These are phyloP conservation scores for Cheilosia variabilis DNA, from an alignment of 2,888 invertebrate species.

Conservation along the genomic window DNA sequence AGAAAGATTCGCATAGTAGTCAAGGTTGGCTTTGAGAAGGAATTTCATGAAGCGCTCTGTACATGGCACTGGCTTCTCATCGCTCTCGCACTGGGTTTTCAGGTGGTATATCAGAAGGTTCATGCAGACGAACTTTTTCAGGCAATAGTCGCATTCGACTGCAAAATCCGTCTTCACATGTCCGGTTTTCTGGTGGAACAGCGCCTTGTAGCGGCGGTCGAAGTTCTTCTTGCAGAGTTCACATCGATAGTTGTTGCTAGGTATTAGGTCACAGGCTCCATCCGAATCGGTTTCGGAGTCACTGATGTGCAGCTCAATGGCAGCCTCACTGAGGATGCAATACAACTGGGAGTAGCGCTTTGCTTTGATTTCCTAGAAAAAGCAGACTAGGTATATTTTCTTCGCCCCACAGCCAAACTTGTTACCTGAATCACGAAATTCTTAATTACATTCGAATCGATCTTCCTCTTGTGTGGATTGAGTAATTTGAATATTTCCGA, in stretches of 20 bases:
- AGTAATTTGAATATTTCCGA: constrained; percentile 68
- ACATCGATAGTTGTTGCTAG: constrained; percentile 73
- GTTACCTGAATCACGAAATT: constrained; percentile 72
- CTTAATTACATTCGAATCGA: constrained; percentile 68
- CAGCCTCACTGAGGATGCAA: constrained; percentile 74
- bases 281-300: constrained; percentile 76
- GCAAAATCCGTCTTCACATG: constrained; percentile 47
- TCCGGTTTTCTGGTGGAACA: constrained; percentile 75
- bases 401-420: too few species aligned
- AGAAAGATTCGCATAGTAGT: constrained; percentile 73
- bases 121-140: constrained; percentile 67
- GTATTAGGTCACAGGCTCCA: constrained; percentile 55
- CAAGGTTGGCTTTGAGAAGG: constrained; percentile 71
- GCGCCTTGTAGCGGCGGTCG: constrained; percentile 74
- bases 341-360: constrained; percentile 76
- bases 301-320: constrained; percentile 73
- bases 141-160: constrained; percentile 72
- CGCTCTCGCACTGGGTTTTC: constrained; percentile 76
- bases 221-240: constrained; percentile 72
- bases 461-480: constrained; percentile 75
- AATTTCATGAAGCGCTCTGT: constrained; percentile 75
- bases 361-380: constrained; percentile 61
- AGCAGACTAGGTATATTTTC: neutral
- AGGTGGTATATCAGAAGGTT: constrained; percentile 74
- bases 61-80: constrained; percentile 74